Percentiles rank a stretch among this genome's conserved stretches.
These are phyloP conservation scores for Indicator indicator DNA, from an alignment of 2,113 vertebrate genomes.

Conservation along the genomic window DNA sequence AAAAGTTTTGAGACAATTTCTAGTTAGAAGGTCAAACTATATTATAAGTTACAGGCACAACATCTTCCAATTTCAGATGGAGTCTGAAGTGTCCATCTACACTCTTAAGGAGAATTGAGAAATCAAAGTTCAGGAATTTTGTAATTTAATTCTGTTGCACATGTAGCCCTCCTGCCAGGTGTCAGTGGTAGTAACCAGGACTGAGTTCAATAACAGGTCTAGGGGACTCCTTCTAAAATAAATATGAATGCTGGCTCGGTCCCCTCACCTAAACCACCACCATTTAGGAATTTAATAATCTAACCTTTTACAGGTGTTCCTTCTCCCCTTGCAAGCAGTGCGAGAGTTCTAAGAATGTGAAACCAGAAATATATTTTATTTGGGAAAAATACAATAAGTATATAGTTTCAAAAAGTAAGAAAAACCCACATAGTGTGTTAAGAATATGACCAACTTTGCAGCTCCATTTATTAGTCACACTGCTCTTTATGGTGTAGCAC, in stretches of 20 bases:
- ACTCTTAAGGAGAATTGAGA: background rate
- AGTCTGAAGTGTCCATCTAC: background rate
- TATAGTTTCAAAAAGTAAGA: background rate
- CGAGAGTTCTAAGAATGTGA: constrained; percentile 4
- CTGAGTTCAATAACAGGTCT: constrained; percentile 26
- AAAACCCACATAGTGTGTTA: background rate
- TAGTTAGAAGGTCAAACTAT: background rate
- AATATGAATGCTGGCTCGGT: constrained; percentile 13
- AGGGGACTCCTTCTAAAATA: constrained; percentile 15
- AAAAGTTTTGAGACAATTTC: background rate
- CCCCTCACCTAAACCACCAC: background rate
- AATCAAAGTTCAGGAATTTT: constrained; percentile 61
- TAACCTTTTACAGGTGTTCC: constrained; percentile 56
- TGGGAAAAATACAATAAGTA: background rate
- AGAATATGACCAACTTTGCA: background rate
- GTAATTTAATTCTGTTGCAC: constrained; percentile 52
- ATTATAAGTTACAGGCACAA: background rate
- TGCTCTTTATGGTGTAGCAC: background rate
- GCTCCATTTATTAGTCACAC: background rate
- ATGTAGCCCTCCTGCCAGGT: constrained; percentile 54
- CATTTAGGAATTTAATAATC: constrained; percentile 57
- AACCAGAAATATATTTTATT: constrained; percentile 13
- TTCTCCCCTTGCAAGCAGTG: background rate
- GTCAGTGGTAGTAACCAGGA: constrained; percentile 50
- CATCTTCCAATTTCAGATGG: background rate